Conservation (phyloP, 2,797 vertebrate species). For the Toxotes lorentzi region DNA sequence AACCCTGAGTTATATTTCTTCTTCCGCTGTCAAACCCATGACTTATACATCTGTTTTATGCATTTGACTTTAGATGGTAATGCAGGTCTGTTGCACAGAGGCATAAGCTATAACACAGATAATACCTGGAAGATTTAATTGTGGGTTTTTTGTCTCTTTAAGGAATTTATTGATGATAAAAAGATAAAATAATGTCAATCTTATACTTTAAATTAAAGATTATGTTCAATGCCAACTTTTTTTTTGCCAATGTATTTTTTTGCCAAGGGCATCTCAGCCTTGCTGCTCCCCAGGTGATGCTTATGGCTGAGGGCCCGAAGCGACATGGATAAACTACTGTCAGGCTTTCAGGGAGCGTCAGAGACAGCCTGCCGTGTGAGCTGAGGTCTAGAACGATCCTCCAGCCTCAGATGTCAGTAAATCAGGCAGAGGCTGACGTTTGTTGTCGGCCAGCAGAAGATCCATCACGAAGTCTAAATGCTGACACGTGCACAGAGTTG, state of each 20-base stretch:
- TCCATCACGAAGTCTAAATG: not conserved
- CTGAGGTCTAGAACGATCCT: constrained; percentile 28
- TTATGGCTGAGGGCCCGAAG: not conserved
- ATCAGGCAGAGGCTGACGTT: constrained; percentile 30
- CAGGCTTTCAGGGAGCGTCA: not conserved
- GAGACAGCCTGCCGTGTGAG: constrained; percentile 10
- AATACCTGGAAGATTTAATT: no score
- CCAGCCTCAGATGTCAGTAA: constrained; percentile 37
- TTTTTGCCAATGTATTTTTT: no score
- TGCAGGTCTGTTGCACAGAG: not conserved
- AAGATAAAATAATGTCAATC: no score
- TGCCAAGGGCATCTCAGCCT: not conserved
- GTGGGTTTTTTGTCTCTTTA: no score
- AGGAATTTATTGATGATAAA: no score
- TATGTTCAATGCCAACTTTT: no score
- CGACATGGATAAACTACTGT: not conserved
- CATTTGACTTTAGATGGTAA: not conserved
- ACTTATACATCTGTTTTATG: not conserved
- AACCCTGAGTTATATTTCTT: no score
- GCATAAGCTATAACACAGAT: no score
- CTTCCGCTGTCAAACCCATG: no score
- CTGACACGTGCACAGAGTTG: not conserved
- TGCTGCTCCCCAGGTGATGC: not conserved
- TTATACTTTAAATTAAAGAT: no score
- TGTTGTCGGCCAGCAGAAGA: not conserved